A percentile compares a stretch with the other conserved stretches of the same genome.
These are phyloP conservation scores for Deilephila porcellus DNA, from an alignment of 2,888 invertebrate species.

Conservation along the genomic window DNA sequence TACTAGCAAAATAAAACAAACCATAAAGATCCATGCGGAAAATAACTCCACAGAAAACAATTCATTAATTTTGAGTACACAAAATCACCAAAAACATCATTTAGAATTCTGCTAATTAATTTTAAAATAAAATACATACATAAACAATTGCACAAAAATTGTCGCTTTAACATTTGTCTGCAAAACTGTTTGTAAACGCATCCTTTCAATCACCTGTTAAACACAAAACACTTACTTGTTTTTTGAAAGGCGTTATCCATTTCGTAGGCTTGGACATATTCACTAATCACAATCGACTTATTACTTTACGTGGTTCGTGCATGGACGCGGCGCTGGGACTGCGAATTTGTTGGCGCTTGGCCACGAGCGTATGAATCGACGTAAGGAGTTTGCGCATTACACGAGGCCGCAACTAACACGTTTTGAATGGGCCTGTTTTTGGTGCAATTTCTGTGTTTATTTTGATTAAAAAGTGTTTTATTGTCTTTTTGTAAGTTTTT, in stretches of 20 bases:
- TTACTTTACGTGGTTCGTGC: background rate
- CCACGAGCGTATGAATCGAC: background rate
- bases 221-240: constrained; percentile 34
- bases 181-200: too few relatives aligned
- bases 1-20: too few relatives aligned
- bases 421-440: background rate
- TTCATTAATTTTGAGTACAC: too few relatives aligned
- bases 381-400: constrained; percentile 22
- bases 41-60: too few relatives aligned
- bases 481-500: too few relatives aligned
- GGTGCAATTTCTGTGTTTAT: background rate
- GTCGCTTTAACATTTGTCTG: too few relatives aligned
- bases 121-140: too few relatives aligned
- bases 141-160: too few relatives aligned
- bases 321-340: background rate
- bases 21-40: too few relatives aligned
- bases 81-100: too few relatives aligned
- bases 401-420: background rate
- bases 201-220: background rate
- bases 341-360: background rate
- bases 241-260: constrained; percentile 39
- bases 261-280: constrained; percentile 22
- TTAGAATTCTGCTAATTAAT: too few relatives aligned
- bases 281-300: constrained; percentile 6
- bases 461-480: too few relatives aligned